phyloP scores from a whole-genome alignment of 2,113 vertebrate genomes.

The Myotis davidii region DNA sequence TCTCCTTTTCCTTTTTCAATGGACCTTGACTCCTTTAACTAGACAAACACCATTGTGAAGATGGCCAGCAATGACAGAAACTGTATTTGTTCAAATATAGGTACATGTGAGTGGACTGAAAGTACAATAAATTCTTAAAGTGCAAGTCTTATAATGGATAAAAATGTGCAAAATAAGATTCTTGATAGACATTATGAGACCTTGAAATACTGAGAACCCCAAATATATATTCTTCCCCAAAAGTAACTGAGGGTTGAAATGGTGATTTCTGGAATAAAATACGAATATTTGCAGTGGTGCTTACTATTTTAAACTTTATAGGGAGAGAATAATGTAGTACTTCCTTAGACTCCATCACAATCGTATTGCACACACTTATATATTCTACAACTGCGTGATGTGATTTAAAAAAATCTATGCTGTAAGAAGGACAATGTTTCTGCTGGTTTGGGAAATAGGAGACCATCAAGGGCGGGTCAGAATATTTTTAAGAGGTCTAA shows the following conservation, averaged over 20 bases:
- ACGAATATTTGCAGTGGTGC: neutral
- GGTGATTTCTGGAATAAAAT: conserved; percentile 14
- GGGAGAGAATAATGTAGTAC: neutral
- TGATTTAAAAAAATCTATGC: neutral
- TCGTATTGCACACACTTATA: neutral
- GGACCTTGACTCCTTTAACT: neutral
- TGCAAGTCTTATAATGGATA: neutral
- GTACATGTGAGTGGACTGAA: neutral
- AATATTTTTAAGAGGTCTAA: neutral
- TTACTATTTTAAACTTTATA: neutral
- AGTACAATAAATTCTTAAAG: neutral
- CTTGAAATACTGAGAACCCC: neutral
- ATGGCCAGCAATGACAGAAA: neutral
- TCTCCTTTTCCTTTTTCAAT: neutral
- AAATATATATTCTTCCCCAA: neutral
- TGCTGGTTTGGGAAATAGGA: neutral
- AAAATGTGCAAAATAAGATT: conserved; percentile 15
- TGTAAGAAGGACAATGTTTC: neutral
- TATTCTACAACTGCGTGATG: neutral
- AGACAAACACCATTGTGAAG: neutral
- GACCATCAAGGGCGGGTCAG: neutral
- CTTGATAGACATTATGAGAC: neutral
- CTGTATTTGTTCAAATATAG: neutral
- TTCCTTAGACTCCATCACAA: neutral
- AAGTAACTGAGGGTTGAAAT: neutral